Conservation (phyloP, 2,888 invertebrate species). For the Onchidella celtica region DNA sequence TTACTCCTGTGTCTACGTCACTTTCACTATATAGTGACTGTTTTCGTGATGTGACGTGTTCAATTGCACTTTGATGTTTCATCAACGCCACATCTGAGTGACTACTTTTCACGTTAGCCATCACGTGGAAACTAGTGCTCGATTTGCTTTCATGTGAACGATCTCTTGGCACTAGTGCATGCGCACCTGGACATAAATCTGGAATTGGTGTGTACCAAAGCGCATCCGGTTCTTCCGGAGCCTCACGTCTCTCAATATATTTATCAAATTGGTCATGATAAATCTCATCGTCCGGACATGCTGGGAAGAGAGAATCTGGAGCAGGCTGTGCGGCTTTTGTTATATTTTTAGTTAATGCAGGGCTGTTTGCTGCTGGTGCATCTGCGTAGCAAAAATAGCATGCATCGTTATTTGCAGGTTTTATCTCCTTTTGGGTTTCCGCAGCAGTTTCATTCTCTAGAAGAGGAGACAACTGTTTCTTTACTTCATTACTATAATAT, state of each 20-base stretch:
- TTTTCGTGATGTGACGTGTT: neutral
- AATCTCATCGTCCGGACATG: neutral
- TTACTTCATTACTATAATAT: neutral
- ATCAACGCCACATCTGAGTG: slow-evolving; percentile 34
- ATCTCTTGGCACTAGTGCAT: neutral
- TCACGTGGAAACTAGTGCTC: slow-evolving; percentile 28
- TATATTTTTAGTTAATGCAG: neutral
- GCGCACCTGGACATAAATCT: neutral
- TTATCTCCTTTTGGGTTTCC: neutral
- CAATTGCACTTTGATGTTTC: neutral
- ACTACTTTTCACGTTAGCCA: slow-evolving; percentile 25
- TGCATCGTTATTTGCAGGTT: neutral
- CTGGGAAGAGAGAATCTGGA: neutral
- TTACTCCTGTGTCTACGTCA: slow-evolving; percentile 37
- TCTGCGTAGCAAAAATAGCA: slow-evolving; percentile 10
- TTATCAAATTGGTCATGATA: neutral
- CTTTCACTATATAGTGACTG: slow-evolving; percentile 22
- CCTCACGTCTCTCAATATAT: neutral
- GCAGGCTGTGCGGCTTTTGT: neutral
- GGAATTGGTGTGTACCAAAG: slow-evolving; percentile 11
- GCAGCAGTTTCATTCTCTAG: neutral
- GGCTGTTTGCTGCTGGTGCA: neutral
- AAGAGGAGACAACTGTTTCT: neutral
- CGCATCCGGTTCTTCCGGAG: neutral
- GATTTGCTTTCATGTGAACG: slow-evolving; percentile 42